phyloP scores from a whole-genome alignment of 1,140 invertebrate species.

The Monomorium pharaonis region DNA sequence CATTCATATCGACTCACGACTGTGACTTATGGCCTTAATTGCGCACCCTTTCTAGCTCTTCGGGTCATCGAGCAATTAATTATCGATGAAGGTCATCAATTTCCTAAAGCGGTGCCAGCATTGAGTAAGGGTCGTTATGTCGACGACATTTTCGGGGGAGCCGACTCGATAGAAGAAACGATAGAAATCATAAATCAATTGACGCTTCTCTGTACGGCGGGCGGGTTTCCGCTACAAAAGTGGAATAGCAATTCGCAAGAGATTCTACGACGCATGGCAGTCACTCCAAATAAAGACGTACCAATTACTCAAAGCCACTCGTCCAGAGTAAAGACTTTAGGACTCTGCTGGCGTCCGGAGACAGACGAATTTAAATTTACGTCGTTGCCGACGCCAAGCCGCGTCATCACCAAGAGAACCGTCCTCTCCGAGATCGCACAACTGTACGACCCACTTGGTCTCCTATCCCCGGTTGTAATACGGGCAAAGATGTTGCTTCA shows the following conservation, averaged over 20 bases:
- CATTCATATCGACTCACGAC: too few species aligned
- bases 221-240: too few species aligned
- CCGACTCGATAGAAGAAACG: neutral
- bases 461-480: neutral
- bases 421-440: too few species aligned
- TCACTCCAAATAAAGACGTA: too few species aligned
- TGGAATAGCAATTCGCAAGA: neutral
- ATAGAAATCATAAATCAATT: neutral
- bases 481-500: neutral
- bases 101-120: neutral
- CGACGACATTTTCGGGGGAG: neutral
- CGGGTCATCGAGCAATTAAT: neutral
- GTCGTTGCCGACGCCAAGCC: too few species aligned
- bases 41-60: too few species aligned
- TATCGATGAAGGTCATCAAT: neutral
- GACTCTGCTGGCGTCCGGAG: neutral
- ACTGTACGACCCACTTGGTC: neutral
- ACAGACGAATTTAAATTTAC: neutral
- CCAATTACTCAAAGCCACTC: too few species aligned
- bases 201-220: too few species aligned
- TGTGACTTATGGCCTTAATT: too few species aligned
- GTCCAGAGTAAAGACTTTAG: too few species aligned
- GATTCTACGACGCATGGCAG: too few species aligned
- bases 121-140: neutral
- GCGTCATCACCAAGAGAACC: too few species aligned